Percentiles rank a stretch among this genome's conserved stretches.
phyloP scores from a whole-genome alignment of 2,797 vertebrate genomes.

The Catamblyrhynchus diadema region DNA sequence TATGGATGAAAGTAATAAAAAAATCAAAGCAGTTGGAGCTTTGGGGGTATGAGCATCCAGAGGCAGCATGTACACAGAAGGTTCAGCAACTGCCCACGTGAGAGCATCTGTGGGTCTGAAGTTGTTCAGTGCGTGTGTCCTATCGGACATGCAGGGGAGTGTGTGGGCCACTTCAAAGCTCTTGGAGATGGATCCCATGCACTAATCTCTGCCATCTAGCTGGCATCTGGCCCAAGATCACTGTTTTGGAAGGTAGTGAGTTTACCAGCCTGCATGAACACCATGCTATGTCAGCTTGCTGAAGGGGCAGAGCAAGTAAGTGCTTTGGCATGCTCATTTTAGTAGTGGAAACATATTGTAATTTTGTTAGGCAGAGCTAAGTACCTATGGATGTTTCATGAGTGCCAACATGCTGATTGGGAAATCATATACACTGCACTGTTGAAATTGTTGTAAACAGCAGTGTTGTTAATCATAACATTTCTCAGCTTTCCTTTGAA shows the following conservation, averaged over 20 bases:
- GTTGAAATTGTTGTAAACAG: neutral
- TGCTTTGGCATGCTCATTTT: neutral
- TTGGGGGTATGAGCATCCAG: neutral
- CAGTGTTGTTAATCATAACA: neutral
- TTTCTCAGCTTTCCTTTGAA: neutral
- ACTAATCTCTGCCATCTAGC: neutral
- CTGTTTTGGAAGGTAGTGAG: neutral
- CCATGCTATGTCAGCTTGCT: neutral
- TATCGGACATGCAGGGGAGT: rapidly evolving
- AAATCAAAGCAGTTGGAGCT: neutral
- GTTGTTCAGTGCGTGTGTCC: neutral
- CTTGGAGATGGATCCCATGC: neutral
- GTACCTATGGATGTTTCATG: neutral
- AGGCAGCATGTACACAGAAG: neutral
- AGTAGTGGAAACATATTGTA: neutral
- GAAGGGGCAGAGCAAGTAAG: neutral
- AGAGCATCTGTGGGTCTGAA: neutral
- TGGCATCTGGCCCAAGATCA: neutral
- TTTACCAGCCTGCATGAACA: neutral
- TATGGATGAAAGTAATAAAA: neutral
- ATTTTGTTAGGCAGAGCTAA: neutral
- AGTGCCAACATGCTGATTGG: neutral
- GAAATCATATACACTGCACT: neutral
- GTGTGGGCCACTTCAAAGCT: neutral
- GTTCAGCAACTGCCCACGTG: neutral